A percentile compares a stretch with the other conserved stretches of the same genome.
Evolutionary conservation across 2,113 vertebrate species (phyloP).

Genomic region (Pungitius pungitius): DNA sequence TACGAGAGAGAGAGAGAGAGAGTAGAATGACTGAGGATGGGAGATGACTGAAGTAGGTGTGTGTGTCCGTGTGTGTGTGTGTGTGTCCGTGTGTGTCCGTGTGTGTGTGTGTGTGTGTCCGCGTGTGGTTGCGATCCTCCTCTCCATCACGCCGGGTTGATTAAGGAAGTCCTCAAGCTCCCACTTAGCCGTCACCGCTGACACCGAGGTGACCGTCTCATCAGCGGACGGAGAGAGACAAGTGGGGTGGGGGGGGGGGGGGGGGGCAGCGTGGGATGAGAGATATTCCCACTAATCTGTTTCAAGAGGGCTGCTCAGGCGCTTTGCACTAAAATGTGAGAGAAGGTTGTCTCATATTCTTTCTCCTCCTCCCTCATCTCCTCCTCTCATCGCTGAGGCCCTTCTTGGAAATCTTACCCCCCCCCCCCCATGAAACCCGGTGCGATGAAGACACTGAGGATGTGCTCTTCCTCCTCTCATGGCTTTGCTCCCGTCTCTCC

Average conservation of each 20-base stretch:
- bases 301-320: slow-evolving; percentile 28
- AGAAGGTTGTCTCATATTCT: slow-evolving; percentile 15
- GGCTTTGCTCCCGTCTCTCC: slow-evolving; percentile 29
- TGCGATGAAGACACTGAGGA: too few species aligned
- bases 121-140: slow-evolving; percentile 25
- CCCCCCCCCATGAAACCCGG: too few species aligned
- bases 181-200: slow-evolving; percentile 67
- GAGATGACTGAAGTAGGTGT: slow-evolving; percentile 49
- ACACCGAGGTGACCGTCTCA: slow-evolving; percentile 61
- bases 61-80: slow-evolving; percentile 12
- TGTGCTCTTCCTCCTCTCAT: slow-evolving; percentile 33
- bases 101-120: slow-evolving; percentile 26
- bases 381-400: slow-evolving; percentile 35
- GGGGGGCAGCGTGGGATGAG: not conserved
- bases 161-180: slow-evolving; percentile 75
- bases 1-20: not conserved
- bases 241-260: not conserved
- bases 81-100: slow-evolving; percentile 12
- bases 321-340: slow-evolving; percentile 8
- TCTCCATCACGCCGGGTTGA: slow-evolving; percentile 72
- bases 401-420: slow-evolving; percentile 39
- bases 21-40: slow-evolving; percentile 45
- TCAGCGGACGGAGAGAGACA: slow-evolving; percentile 26
- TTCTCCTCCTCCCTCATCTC: slow-evolving; percentile 15
- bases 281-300: slow-evolving; percentile 49